Evolutionary conservation across 2,888 invertebrate genomes (phyloP).

Genomic region (Elgonia sp.): DNA sequence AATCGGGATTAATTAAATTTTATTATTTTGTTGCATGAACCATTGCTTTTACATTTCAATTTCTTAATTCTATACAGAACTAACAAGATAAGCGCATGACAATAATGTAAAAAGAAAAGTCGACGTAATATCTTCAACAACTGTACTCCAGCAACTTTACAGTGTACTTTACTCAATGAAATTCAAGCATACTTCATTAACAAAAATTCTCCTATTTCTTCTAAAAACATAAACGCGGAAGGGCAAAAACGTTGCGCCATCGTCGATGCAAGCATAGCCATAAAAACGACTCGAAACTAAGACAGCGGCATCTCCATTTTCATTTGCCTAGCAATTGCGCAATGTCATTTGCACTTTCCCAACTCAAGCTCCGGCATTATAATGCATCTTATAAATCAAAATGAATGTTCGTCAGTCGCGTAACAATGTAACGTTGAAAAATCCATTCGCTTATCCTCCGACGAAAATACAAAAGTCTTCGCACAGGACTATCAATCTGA

Average conservation of each 20-base stretch:
- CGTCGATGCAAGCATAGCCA: neutral
- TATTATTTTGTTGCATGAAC: no score
- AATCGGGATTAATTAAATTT: no score
- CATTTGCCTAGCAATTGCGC: slow-evolving; percentile 66
- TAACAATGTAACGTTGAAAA: slow-evolving; percentile 51
- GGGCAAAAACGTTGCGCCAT: slow-evolving; percentile 1
- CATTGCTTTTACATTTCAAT: no score
- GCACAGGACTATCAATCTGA: slow-evolving; percentile 62
- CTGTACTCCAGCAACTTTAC: no score
- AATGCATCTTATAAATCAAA: slow-evolving; percentile 69
- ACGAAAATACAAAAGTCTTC: slow-evolving; percentile 54
- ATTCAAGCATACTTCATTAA: slow-evolving; percentile 23
- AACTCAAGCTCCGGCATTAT: slow-evolving; percentile 46
- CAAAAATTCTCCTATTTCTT: slow-evolving; percentile 38
- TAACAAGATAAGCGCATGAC: no score
- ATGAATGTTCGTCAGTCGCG: slow-evolving; percentile 68
- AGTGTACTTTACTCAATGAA: slow-evolving; percentile 6
- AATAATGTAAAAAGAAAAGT: no score
- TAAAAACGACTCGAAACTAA: slow-evolving; percentile 30
- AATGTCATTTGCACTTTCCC: slow-evolving; percentile 63
- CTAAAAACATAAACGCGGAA: slow-evolving; percentile 24
- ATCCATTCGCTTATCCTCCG: slow-evolving; percentile 57
- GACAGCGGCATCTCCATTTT: slow-evolving; percentile 60
- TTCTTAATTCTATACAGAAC: no score
- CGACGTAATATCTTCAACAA: neutral